Conservation (phyloP, 2,797 vertebrate genomes). For the Pitangus sulphuratus region DNA sequence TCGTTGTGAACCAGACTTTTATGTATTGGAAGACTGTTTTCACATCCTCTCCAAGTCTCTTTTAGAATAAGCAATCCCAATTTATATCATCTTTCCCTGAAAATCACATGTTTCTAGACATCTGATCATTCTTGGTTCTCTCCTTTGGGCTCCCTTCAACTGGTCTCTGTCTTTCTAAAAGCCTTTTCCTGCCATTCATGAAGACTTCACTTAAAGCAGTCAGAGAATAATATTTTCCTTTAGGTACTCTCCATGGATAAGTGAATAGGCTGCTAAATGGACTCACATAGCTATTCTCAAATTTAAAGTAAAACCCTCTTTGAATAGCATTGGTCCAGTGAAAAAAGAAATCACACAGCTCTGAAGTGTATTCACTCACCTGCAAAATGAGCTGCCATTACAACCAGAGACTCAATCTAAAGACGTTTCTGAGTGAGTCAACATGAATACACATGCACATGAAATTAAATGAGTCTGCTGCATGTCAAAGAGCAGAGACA, state of each 20-base stretch:
- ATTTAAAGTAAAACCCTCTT: conserved; percentile 42
- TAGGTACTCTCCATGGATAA: conserved; percentile 23
- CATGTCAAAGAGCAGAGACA: not conserved
- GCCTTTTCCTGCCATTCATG: conserved; percentile 1
- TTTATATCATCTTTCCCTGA: not conserved
- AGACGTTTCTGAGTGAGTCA: conserved; percentile 3
- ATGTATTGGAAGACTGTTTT: not conserved
- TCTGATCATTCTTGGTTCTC: not conserved
- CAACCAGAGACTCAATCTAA: not conserved
- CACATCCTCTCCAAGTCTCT: not conserved
- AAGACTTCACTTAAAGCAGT: not conserved
- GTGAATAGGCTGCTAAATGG: conserved; percentile 56
- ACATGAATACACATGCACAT: not conserved
- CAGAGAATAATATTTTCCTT: conserved; percentile 21
- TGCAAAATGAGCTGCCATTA: conserved; percentile 24
- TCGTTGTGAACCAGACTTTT: not conserved
- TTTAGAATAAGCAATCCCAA: not conserved
- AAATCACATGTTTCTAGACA: not conserved
- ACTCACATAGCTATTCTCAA: conserved; percentile 57
- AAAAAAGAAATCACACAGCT: conserved; percentile 5
- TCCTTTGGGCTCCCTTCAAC: not conserved
- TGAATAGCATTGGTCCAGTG: conserved; percentile 32
- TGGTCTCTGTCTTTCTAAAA: not conserved
- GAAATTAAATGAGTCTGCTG: conserved; percentile 13
- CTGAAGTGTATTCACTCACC: conserved; percentile 18